phyloP scores from a whole-genome alignment of 1,140 invertebrate species.

The Aphaenogaster rudis region DNA sequence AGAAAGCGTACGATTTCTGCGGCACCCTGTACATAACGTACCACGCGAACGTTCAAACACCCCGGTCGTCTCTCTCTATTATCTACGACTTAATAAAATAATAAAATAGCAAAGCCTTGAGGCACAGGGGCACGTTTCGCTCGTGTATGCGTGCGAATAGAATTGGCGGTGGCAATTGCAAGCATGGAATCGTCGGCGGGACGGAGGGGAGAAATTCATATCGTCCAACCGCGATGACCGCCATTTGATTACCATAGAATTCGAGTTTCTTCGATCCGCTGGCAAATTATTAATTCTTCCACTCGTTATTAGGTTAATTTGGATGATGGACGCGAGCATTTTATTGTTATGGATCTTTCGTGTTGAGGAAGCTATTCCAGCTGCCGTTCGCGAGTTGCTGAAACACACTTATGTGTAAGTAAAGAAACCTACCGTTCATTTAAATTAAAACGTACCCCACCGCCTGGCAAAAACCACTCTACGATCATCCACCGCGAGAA shows the following conservation, averaged over 20 bases:
- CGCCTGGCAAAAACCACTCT: neutral
- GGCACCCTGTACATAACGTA: neutral
- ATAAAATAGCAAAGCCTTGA: constrained; percentile 76
- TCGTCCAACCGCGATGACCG: constrained; percentile 32
- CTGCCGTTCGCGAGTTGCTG: neutral
- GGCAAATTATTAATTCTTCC: constrained; percentile 70
- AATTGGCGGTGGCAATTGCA: constrained; percentile 49
- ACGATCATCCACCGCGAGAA: constrained; percentile 7
- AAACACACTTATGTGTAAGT: neutral
- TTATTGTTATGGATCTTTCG: neutral
- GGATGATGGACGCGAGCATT: constrained; percentile 44
- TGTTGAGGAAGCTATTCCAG: neutral
- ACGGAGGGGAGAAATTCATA: constrained; percentile 44
- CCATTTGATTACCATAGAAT: constrained; percentile 86
- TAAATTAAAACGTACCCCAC: constrained; percentile 4
- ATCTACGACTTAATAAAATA: constrained; percentile 84
- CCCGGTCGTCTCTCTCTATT: constrained; percentile 79
- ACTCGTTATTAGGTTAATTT: neutral
- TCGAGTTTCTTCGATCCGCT: constrained; percentile 82
- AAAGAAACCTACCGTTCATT: neutral
- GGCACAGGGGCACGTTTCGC: constrained; percentile 57
- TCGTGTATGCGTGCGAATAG: constrained; percentile 39
- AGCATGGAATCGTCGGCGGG: constrained; percentile 16
- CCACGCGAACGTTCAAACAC: constrained; percentile 79
- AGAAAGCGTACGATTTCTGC: neutral